Evolutionary conservation across 2,888 invertebrate species (phyloP).

Genomic region (Eudemis profundana): DNA sequence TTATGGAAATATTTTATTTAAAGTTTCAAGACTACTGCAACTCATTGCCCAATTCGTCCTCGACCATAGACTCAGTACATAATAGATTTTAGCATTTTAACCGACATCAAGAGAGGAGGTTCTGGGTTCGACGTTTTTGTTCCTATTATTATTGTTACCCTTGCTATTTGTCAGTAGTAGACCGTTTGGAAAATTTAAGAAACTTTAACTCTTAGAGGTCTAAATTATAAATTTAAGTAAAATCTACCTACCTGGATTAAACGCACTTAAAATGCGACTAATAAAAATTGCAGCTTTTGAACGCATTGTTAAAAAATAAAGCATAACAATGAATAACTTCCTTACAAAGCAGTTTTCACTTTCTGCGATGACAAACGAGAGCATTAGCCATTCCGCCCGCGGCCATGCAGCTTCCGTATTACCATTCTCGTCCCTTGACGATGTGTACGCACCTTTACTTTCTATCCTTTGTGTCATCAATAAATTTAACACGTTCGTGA

Average conservation of each 20-base stretch:
- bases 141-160: too few relatives aligned
- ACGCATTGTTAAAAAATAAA: constrained; percentile 49
- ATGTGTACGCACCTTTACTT: constrained; percentile 44
- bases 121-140: too few relatives aligned
- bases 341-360: constrained; percentile 71
- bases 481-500: constrained; percentile 10
- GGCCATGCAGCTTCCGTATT: constrained; percentile 74
- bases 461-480: constrained; percentile 41
- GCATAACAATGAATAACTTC: constrained; percentile 58
- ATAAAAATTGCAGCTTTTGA: constrained; percentile 23
- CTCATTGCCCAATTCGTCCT: too few relatives aligned
- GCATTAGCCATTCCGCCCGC: constrained; percentile 73
- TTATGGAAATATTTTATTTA: not conserved
- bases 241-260: too few relatives aligned
- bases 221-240: too few relatives aligned
- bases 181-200: too few relatives aligned
- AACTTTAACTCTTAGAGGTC: too few relatives aligned
- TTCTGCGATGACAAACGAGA: constrained; percentile 71
- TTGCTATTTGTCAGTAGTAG: too few relatives aligned
- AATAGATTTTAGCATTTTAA: too few relatives aligned
- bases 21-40: not conserved
- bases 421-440: constrained; percentile 57
- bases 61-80: too few relatives aligned
- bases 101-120: too few relatives aligned
- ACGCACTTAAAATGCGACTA: not conserved